Percentiles rank a stretch among this genome's conserved stretches.
These are phyloP conservation scores for Anodontia alba DNA, from an alignment of 2,888 invertebrate genomes.

Conservation along the genomic window DNA sequence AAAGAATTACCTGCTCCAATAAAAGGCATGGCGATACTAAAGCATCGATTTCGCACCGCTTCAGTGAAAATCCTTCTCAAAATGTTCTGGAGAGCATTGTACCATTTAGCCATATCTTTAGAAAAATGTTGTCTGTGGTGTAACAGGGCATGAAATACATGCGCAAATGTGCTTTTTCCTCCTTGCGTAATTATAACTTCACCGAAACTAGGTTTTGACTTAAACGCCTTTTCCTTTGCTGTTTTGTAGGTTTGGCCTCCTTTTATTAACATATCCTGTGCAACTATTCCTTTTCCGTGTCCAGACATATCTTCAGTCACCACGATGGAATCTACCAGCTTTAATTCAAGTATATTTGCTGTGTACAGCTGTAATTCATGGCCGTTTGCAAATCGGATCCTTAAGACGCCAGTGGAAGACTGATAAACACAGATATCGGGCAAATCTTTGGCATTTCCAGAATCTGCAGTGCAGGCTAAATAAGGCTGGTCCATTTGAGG, in stretches of 20 bases:
- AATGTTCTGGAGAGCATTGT: background rate
- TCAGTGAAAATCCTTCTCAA: background rate
- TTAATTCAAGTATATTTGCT: background rate
- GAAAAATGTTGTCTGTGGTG: background rate
- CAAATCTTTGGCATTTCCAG: too few relatives aligned
- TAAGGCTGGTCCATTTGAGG: too few relatives aligned
- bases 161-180: background rate
- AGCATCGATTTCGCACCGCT: background rate
- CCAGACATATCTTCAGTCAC: background rate
- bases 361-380: background rate
- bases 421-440: background rate
- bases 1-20: slow-evolving; percentile 10
- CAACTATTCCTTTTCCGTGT: background rate
- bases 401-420: background rate
- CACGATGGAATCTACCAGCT: background rate
- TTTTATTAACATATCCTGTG: background rate
- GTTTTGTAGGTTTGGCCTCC: background rate
- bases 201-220: background rate
- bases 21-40: background rate
- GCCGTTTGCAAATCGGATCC: background rate
- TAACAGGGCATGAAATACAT: background rate
- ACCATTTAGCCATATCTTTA: background rate
- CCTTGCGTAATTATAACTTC: background rate
- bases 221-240: background rate
- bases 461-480: too few relatives aligned